Conservation (phyloP, 2,888 invertebrate genomes). For the Tupiocoris notatus region DNA sequence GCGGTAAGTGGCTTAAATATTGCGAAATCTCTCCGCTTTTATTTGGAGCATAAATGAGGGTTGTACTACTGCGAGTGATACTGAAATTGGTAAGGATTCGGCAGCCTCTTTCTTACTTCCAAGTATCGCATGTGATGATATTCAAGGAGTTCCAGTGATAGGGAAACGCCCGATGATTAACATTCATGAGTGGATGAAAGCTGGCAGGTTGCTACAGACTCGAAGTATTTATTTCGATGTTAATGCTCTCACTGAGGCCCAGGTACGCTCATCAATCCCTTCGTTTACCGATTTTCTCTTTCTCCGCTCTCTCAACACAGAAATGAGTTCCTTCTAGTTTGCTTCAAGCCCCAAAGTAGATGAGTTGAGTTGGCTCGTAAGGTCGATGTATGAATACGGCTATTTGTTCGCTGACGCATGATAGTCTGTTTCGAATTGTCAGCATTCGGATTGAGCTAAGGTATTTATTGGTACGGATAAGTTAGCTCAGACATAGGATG, state of each 20-base stretch:
- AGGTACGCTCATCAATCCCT: background rate
- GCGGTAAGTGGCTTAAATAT: too few relatives aligned
- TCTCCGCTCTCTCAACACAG: background rate
- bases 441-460: too few relatives aligned
- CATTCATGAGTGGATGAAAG: constrained; percentile 33
- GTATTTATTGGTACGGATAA: too few relatives aligned
- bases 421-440: too few relatives aligned
- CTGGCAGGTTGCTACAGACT: background rate
- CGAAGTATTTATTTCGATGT: constrained; percentile 14
- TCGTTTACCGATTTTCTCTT: constrained; percentile 7
- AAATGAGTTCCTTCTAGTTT: background rate
- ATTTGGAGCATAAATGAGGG: constrained; percentile 24
- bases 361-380: too few relatives aligned
- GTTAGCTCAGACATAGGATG: too few relatives aligned
- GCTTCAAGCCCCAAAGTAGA: too few relatives aligned
- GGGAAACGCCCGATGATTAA: constrained; percentile 30
- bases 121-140: constrained; percentile 4
- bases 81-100: background rate
- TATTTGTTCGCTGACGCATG: too few relatives aligned
- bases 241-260: constrained; percentile 1
- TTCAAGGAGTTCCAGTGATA: constrained; percentile 13
- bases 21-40: too few relatives aligned
- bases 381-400: too few relatives aligned
- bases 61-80: background rate
- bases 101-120: background rate